A percentile compares a stretch with the other conserved stretches of the same genome.
Evolutionary conservation across 2,113 vertebrate species (phyloP).

Genomic region (Oceanodroma tethys): DNA sequence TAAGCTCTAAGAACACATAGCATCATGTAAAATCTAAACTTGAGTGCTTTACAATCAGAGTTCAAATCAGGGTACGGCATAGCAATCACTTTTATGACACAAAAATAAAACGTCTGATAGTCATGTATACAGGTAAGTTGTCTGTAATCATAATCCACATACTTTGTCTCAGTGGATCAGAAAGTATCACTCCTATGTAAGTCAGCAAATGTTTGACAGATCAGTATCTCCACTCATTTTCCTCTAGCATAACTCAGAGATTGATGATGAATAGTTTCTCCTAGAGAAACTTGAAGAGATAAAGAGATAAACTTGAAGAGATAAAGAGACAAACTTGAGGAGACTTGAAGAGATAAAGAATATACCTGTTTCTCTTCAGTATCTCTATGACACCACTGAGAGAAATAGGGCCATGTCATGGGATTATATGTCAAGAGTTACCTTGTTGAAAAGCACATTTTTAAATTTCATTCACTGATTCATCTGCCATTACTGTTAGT

Average conservation of each 20-base stretch:
- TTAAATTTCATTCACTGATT: not conserved
- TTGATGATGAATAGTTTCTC: not conserved
- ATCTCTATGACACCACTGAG: not conserved
- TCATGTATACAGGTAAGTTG: not conserved
- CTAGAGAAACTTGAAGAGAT: not conserved
- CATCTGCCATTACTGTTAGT: not conserved
- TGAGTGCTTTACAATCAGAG: not conserved
- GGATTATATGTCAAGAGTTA: not conserved
- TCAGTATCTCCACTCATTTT: not conserved
- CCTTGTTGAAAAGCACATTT: not conserved
- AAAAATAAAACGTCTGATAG: not conserved
- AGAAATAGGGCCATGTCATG: not conserved
- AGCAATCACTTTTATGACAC: not conserved
- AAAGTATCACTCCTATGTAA: not conserved
- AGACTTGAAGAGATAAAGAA: not conserved
- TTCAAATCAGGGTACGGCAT: not conserved
- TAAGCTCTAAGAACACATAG: not conserved
- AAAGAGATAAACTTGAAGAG: not conserved
- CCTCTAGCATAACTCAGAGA: not conserved
- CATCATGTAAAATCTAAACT: rapidly evolving
- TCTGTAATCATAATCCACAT: not conserved
- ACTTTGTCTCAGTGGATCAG: not conserved
- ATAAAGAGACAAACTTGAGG: no score
- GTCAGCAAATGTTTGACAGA: not conserved
- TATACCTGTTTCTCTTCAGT: not conserved